phyloP scores from a whole-genome alignment of 2,797 vertebrate genomes.

The Huso huso region DNA sequence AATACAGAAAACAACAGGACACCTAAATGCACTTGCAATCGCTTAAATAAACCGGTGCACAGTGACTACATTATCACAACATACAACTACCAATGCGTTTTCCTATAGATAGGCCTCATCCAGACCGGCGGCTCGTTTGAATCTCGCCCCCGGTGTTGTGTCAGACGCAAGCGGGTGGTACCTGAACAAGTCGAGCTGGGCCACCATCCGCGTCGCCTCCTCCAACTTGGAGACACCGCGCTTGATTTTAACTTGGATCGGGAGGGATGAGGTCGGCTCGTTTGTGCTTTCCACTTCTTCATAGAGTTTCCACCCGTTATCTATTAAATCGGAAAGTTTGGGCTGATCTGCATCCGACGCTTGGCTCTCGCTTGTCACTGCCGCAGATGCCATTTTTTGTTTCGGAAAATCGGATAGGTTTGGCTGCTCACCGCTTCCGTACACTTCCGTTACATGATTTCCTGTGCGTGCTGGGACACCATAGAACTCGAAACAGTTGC shows the following conservation, averaged over 20 bases:
- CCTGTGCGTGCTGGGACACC: not conserved
- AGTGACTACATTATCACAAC: not conserved
- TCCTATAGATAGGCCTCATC: not conserved
- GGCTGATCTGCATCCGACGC: slow-evolving; percentile 22
- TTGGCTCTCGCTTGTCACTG: not conserved
- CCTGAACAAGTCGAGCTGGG: slow-evolving; percentile 81
- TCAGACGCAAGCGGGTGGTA: slow-evolving; percentile 24
- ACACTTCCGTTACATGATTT: slow-evolving; percentile 7
- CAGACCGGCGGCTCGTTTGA: not conserved
- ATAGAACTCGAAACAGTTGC: too few species aligned
- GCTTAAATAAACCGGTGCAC: too few species aligned
- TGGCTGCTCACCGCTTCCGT: slow-evolving; percentile 11
- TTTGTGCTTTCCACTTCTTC: slow-evolving; percentile 68
- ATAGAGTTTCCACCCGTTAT: slow-evolving; percentile 61
- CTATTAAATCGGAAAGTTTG: slow-evolving; percentile 69
- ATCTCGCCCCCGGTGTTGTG: too few species aligned
- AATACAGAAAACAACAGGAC: too few species aligned
- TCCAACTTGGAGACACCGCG: slow-evolving; percentile 60
- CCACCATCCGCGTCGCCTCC: slow-evolving; percentile 66
- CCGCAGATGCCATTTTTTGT: slow-evolving; percentile 47
- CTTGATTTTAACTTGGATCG: slow-evolving; percentile 65
- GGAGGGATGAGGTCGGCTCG: slow-evolving; percentile 50
- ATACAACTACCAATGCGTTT: too few species aligned
- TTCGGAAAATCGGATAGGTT: not conserved
- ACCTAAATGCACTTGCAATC: not conserved